phyloP scores from a whole-genome alignment of 2,888 invertebrate species.

The Taphrorychus bicolor region DNA sequence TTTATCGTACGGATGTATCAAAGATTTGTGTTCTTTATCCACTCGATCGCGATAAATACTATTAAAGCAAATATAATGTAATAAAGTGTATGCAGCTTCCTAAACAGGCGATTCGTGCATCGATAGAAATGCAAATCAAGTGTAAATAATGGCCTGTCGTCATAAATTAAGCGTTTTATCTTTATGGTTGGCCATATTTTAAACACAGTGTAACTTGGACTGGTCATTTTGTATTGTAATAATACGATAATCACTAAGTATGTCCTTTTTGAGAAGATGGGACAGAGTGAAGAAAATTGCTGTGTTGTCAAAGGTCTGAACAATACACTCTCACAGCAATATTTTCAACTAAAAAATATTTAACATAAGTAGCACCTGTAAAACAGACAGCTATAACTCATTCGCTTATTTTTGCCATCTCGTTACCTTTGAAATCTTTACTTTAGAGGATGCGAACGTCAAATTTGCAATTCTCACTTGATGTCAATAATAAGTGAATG shows the following conservation, averaged over 20 bases:
- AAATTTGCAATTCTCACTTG: too few species aligned
- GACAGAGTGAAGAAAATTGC: too few species aligned
- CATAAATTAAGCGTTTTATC: neutral
- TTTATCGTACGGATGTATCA: too few species aligned
- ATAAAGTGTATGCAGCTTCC: neutral
- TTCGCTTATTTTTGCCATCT: too few species aligned
- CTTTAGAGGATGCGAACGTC: too few species aligned
- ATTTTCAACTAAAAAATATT: too few species aligned
- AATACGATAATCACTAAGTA: neutral
- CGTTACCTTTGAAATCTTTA: too few species aligned
- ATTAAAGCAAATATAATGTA: neutral
- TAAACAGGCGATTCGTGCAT: neutral
- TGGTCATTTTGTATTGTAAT: neutral
- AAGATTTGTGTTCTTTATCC: neutral
- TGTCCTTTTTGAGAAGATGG: neutral
- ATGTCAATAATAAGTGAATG: too few species aligned
- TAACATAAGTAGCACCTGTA: too few species aligned
- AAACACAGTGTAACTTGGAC: neutral
- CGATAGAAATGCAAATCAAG: neutral
- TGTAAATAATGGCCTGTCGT: neutral
- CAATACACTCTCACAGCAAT: too few species aligned
- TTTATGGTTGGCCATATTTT: neutral
- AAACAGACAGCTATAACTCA: too few species aligned
- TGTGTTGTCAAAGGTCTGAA: too few species aligned
- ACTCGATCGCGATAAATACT: neutral